These are phyloP conservation scores for Synergus itoensis DNA, from an alignment of 2,888 invertebrate genomes.

Conservation along the genomic window DNA sequence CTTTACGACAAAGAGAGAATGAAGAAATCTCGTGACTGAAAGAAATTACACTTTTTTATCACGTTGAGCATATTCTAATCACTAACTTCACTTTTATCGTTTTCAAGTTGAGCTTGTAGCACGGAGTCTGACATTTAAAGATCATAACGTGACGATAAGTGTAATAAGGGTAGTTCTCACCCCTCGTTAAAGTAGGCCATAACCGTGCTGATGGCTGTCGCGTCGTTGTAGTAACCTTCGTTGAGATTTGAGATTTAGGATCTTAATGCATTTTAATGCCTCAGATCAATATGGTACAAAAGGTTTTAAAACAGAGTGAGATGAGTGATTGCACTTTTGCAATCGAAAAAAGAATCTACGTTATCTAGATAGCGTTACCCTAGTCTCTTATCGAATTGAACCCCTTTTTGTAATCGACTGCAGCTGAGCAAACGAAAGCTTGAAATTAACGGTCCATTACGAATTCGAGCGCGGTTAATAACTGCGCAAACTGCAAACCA, in stretches of 20 bases:
- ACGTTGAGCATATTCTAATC: constrained; percentile 4
- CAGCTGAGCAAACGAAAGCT: constrained; percentile 73
- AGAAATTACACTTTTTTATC: constrained; percentile 32
- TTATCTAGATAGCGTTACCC: constrained; percentile 6
- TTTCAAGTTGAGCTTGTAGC: constrained; percentile 22
- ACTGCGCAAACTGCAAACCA: constrained; percentile 47
- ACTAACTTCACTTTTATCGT: background rate
- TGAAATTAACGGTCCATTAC: constrained; percentile 72
- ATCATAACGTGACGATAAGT: constrained; percentile 39
- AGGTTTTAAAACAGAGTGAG: background rate
- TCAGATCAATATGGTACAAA: background rate
- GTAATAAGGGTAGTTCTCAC: constrained; percentile 36
- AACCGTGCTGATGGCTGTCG: constrained; percentile 12
- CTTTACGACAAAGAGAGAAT: background rate
- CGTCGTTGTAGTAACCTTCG: background rate
- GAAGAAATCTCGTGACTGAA: constrained; percentile 22
- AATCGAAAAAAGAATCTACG: background rate
- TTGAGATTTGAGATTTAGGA: background rate
- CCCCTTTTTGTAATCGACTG: constrained; percentile 42
- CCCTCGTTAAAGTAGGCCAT: constrained; percentile 21
- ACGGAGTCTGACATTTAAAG: constrained; percentile 31
- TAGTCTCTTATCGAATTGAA: background rate
- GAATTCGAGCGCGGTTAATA: constrained; percentile 68
- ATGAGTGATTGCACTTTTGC: constrained; percentile 18
- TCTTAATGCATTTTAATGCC: constrained; percentile 7